Evolutionary conservation across 53 echinoderm and acorn worm genomes (phyloP).

Genomic region (Glandiceps talaboti): DNA sequence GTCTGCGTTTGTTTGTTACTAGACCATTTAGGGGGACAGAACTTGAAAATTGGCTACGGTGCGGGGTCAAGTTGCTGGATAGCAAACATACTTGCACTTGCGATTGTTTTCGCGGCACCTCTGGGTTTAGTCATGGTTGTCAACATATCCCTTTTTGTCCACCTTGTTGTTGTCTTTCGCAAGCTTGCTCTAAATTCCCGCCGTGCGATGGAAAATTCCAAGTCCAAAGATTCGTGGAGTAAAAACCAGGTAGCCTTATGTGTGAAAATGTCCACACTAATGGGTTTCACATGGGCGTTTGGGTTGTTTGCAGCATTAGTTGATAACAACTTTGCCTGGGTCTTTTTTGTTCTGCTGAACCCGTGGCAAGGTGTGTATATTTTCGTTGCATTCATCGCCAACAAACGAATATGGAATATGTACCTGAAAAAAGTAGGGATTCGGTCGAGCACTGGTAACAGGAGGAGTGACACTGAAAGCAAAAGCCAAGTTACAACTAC

Average conservation of each 20-base stretch:
- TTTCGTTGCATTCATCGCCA: background rate
- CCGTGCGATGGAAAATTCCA: too few relatives aligned
- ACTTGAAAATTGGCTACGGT: background rate
- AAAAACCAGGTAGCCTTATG: too few relatives aligned
- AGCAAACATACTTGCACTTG: background rate
- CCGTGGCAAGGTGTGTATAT: background rate
- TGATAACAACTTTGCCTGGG: background rate
- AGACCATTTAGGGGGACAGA: background rate
- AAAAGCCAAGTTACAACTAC: too few relatives aligned
- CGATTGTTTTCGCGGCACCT: background rate
- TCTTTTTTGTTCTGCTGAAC: background rate
- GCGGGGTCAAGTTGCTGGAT: background rate
- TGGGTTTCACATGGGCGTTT: background rate
- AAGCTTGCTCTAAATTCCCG: too few relatives aligned
- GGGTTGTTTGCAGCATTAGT: background rate
- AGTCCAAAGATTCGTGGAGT: too few relatives aligned
- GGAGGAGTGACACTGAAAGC: too few relatives aligned
- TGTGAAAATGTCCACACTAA: background rate
- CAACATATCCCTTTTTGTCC: too few relatives aligned
- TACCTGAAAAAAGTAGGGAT: too few relatives aligned
- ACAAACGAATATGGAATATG: too few relatives aligned
- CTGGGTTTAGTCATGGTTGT: too few relatives aligned
- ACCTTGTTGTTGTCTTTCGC: too few relatives aligned
- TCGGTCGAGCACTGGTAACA: too few relatives aligned
- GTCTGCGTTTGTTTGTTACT: background rate